Evolutionary conservation across 2,113 vertebrate genomes (phyloP).

Genomic region (Eclectus roratus): DNA sequence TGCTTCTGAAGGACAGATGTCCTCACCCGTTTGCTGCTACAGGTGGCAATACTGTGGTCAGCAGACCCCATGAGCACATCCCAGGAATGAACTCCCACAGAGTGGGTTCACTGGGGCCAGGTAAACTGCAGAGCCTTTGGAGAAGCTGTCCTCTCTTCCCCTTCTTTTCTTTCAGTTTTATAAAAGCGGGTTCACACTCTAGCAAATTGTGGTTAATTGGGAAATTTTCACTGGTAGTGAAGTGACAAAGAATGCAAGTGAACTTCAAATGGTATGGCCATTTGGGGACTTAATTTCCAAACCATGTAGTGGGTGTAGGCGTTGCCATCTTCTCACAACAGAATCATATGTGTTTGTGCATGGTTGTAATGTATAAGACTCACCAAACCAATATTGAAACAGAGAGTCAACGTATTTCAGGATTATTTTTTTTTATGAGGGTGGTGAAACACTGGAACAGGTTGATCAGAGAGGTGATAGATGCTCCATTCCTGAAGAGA

Average conservation of each 20-base stretch:
- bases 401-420: neutral
- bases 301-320: neutral
- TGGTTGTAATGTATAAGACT: neutral
- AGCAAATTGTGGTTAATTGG: neutral
- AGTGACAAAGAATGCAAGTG: neutral
- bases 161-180: neutral
- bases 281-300: neutral
- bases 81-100: neutral
- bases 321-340: neutral
- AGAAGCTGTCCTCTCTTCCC: neutral
- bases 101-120: neutral
- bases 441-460: neutral
- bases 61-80: neutral
- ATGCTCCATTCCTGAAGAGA: neutral
- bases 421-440: neutral
- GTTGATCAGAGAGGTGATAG: neutral
- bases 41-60: neutral
- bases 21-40: neutral
- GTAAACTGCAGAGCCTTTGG: neutral
- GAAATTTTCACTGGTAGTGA: neutral
- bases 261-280: neutral
- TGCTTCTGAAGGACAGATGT: slow-evolving; percentile 49
- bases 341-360: neutral
- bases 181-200: neutral
- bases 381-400: neutral